Conservation (phyloP, 1,140 invertebrate species). For the Lordiphosa collinella region DNA sequence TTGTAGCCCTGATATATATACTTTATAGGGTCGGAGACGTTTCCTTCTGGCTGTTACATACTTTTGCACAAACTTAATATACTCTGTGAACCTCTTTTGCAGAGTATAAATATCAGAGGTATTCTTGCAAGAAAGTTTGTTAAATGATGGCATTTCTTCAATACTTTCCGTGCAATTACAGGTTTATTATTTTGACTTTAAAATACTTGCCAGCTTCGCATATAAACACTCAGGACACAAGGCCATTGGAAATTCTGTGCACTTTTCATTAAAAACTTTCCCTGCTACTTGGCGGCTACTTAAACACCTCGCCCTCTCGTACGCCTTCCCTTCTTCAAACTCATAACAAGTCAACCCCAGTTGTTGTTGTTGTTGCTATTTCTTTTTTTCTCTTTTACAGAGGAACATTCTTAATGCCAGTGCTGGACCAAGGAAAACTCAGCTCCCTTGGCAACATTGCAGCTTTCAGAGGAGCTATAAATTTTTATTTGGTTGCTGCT, state of each 20-base stretch:
- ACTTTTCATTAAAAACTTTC: conserved; percentile 66
- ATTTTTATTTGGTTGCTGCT: conserved; percentile 72
- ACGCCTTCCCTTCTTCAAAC: not conserved
- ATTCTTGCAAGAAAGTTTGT: too few relatives aligned
- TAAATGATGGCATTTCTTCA: too few relatives aligned
- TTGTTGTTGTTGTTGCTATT: conserved; percentile 8
- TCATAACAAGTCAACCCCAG: conserved; percentile 26
- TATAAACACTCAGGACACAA: not conserved
- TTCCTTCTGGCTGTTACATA: too few relatives aligned
- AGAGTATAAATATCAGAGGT: too few relatives aligned
- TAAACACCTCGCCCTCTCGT: conserved; percentile 32
- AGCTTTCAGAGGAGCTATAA: conserved; percentile 69
- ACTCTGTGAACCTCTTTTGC: too few relatives aligned
- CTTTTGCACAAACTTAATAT: too few relatives aligned
- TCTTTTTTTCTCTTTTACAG: not conserved
- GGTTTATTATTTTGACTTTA: too few relatives aligned
- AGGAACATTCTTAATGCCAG: conserved; percentile 14
- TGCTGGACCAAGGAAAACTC: conserved; percentile 34
- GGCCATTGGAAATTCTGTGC: conserved; percentile 30
- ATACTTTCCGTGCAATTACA: too few relatives aligned
- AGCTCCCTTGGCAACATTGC: conserved; percentile 43
- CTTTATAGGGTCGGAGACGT: too few relatives aligned
- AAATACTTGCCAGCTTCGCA: too few relatives aligned
- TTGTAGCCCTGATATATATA: too few relatives aligned
- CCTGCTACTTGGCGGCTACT: conserved; percentile 41